Percentiles rank a stretch among this genome's conserved stretches.
Evolutionary conservation across 35 echinoderm and acorn worm species (phyloP).

Genomic region (Stichopus chloronotus): DNA sequence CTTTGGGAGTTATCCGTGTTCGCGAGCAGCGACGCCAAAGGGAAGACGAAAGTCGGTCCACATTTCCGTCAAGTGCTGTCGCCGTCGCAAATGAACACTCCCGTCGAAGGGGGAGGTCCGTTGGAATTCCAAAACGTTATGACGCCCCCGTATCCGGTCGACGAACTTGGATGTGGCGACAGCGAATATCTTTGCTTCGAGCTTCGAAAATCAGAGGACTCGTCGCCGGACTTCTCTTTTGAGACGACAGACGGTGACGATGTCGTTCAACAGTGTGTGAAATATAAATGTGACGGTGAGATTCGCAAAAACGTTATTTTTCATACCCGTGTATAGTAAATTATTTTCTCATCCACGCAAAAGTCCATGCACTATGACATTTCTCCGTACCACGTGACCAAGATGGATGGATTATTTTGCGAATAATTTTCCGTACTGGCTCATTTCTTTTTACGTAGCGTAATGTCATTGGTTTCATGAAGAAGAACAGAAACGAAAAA

Average conservation of each 20-base stretch:
- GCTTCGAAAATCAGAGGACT: constrained; percentile 9
- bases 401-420: neutral
- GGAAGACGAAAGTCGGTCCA: neutral
- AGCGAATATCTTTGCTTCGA: constrained; percentile 34
- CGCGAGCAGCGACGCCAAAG: constrained; percentile 13
- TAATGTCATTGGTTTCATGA: neutral
- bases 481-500: too few species aligned
- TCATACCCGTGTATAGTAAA: neutral
- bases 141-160: constrained; percentile 34
- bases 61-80: constrained; percentile 13
- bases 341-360: neutral
- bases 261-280: neutral
- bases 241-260: constrained; percentile 3
- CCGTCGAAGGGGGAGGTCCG: constrained; percentile 23
- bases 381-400: neutral
- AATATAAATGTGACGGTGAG: constrained; percentile 34
- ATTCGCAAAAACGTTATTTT: neutral
- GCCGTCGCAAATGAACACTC: neutral
- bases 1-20: constrained; percentile 29
- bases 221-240: constrained; percentile 4
- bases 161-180: constrained; percentile 36
- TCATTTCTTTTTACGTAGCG: neutral
- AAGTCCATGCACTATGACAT: neutral
- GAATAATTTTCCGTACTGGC: neutral
- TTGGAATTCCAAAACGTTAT: constrained; percentile 18